Conservation (phyloP, 37 sponge, comb jelly and placozoan genomes). For the Mnemiopsis leidyi region DNA sequence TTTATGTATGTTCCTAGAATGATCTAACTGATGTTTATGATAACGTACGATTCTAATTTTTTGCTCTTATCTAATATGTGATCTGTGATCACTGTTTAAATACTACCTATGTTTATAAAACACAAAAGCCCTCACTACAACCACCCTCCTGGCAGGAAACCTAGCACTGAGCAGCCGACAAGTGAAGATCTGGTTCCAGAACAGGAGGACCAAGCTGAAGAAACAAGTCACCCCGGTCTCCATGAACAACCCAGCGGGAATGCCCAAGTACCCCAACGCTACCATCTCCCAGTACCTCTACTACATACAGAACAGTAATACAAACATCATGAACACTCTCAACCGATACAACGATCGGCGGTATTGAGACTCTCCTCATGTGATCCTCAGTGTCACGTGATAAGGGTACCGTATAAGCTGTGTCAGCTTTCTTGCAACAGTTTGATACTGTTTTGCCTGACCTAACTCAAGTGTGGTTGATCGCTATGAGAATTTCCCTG, state of each 20-base stretch:
- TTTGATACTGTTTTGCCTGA: no score
- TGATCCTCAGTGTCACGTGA: not conserved
- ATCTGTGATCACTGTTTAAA: no score
- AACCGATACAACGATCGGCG: constrained; percentile 55
- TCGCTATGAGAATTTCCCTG: no score
- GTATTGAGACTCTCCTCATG: not conserved
- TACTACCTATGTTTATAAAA: no score
- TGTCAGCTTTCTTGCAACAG: no score
- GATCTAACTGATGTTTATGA: no score
- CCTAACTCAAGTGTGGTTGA: no score
- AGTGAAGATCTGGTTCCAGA: constrained; percentile 64
- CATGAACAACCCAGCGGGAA: not conserved
- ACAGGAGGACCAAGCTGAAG: constrained; percentile 57
- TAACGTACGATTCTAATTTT: no score
- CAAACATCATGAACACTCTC: constrained; percentile 45
- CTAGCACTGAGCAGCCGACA: constrained; percentile 48
- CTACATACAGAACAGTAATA: constrained; percentile 47
- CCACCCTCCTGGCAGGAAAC: constrained; percentile 21
- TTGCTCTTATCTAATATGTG: no score
- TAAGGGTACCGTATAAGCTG: no score
- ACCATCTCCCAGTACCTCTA: constrained; percentile 61
- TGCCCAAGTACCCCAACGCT: constrained; percentile 25
- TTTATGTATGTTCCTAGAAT: no score
- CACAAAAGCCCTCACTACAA: no score
- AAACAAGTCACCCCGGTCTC: constrained; percentile 50